Evolutionary conservation across 2,113 vertebrate species (phyloP), one percentile per base, ranked within the genome.

Genomic region (Chlorodrepanis virens): DNA sequence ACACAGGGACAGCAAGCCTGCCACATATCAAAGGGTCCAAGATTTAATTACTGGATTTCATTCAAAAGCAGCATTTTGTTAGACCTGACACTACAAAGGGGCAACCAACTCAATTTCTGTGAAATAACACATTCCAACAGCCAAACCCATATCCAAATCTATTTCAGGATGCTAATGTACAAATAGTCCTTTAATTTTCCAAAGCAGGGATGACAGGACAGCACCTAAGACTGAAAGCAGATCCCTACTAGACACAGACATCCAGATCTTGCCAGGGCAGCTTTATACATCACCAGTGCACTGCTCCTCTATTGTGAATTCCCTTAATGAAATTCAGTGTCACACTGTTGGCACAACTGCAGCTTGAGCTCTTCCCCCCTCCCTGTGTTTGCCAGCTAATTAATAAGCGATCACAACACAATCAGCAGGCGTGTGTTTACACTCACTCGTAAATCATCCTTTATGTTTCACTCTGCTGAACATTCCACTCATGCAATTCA

Each of bases 381-480:
- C 37, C 83, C 68, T 0, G 2, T 52, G 3, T 59, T 88, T 88
- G 79, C 81, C 94, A 93, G 79, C 83, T 83, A 92, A 95, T 97
- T 96, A 96, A 83, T 93, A 86, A 90, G 83, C 1, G 4, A 93
- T 93, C 95, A 96, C 94, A 96, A 94, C 83, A 93, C 88, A 70
- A 81, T 80, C 92, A 95, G 95, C 88, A 68, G 83, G 88, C 12
- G 1, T 54, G 83, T 91, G 64, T 95, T 96, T 94, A 85, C 47
- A 49, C 52, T 93, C 93, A 23, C 68, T 52, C 76, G 0, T 80
- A 96, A 94, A 97, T 90, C 90, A 96, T 83, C 45, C 79, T 88
- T 54, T 39, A 50, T 86, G 89, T 56, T 91, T 82, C 79, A 57
- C 53, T 96, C 87, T 85, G 87, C 87, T 79, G 89, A 4, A 8